phyloP scores from a whole-genome alignment of 2,797 vertebrate species.

The Hybognathus amarus region DNA sequence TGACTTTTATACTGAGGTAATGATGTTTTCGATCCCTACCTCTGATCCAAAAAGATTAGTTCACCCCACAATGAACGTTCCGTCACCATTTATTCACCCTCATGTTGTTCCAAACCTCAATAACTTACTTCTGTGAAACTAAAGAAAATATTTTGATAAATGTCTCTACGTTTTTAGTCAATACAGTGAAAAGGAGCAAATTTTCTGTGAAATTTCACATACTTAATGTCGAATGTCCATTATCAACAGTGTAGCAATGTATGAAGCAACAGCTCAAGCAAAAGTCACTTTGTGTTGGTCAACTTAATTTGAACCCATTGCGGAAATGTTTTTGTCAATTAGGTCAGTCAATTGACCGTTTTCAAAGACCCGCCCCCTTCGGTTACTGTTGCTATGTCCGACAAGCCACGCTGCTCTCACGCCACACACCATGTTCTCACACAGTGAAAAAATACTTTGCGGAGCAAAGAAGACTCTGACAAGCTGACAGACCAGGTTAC shows the following conservation, averaged over 20 bases:
- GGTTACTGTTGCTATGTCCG: too few relatives aligned
- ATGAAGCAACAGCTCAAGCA: neutral
- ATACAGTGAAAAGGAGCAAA: neutral
- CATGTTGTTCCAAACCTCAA: neutral
- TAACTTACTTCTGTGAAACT: neutral
- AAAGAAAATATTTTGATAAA: neutral
- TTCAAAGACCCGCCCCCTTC: too few relatives aligned
- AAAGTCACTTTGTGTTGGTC: neutral
- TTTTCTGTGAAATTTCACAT: neutral
- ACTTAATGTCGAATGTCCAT: neutral
- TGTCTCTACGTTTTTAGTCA: neutral
- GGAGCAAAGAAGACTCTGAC: too few relatives aligned
- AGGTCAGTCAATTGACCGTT: neutral
- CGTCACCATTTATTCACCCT: neutral
- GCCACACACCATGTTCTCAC: too few relatives aligned
- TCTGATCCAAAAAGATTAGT: constrained; percentile 1
- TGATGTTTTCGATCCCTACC: neutral
- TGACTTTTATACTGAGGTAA: neutral
- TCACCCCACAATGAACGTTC: neutral
- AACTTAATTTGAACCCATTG: neutral
- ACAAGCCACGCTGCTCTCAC: too few relatives aligned
- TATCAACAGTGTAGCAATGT: neutral
- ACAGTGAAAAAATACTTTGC: too few relatives aligned
- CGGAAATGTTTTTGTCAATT: too few relatives aligned
- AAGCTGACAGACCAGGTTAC: too few relatives aligned